Evolutionary conservation across 2,888 invertebrate genomes (phyloP), one percentile per base, ranked within the genome.

Genomic region (Lasioglossum villosulum): DNA sequence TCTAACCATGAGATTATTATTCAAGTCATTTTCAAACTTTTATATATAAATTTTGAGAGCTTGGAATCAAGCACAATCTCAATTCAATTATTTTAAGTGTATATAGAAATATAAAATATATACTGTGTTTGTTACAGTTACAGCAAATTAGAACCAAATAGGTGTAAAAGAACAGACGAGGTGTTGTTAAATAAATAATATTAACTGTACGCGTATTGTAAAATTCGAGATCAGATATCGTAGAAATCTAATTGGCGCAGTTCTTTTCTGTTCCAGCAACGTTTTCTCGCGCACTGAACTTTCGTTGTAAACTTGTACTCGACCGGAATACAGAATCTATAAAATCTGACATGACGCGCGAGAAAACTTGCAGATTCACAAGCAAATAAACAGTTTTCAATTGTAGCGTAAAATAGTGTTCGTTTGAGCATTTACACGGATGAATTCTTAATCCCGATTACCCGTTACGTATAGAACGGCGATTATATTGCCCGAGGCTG

Each of bases 401-500:
- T 14, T 0, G 27, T 59, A 59, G 2, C 5, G 27, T 59, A n/a
- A 30, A 59, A 52, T 30, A 6, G 5, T 59, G 2, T 27, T 59
- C 59, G 27, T 2, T 27, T 2, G 14, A 27, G 4, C 14, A 1
- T 14, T 27, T 16, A 59, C 12, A 5, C 5, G 5, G 59, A 27
- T 59, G 14, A 59, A 59, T 27, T 12, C 27, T 27, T 59, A 59
- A 27, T 59, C 59, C 27, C 27, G 14, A 59, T 59, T 27, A 59
- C 14, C 14, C 59, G 59, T 59, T 59, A 59, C 59, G 59, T 27
- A 12, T 12, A 56, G 56, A 16, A n/a, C 19, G 4, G 5, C 10
- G 19, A 73, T 52, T 39, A 86, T 48, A 72, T 39, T 78, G n/a
- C 45, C 42, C 52, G 34, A 56, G 19, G 66, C 42, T 78, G 66